Percentiles rank a stretch among this genome's conserved stretches.
phyloP scores from a whole-genome alignment of 1,140 invertebrate genomes.

The Aphelenchoides fujianensis region DNA sequence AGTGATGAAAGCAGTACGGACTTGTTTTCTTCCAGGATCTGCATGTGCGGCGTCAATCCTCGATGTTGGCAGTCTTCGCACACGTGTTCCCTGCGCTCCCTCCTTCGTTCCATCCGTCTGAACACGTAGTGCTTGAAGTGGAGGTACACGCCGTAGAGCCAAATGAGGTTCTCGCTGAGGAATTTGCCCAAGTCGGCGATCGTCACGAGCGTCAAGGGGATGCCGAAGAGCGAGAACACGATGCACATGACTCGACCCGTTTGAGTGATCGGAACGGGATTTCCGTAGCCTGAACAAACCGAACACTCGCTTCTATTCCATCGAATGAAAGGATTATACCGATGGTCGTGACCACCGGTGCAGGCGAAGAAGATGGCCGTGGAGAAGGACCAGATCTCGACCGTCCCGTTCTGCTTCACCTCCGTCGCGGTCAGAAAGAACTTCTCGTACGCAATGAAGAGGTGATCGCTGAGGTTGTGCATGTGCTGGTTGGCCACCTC shows the following conservation, averaged over 20 bases:
- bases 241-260: conserved; percentile 56
- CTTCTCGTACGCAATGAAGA: conserved; percentile 58
- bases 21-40: conserved; percentile 57
- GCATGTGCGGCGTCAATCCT: conserved; percentile 50
- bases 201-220: conserved; percentile 60
- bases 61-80: conserved; percentile 53
- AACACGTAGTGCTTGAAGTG: conserved; percentile 47
- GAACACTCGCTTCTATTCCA: no score
- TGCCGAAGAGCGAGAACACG: conserved; percentile 59
- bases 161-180: conserved; percentile 58
- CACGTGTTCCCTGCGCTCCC: conserved; percentile 50
- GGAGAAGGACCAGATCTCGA: conserved; percentile 61
- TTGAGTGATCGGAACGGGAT: conserved; percentile 57
- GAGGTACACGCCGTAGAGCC: conserved; percentile 61
- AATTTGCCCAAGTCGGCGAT: conserved; percentile 62
- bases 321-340: no score
- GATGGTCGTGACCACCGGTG: conserved; percentile 58
- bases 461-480: conserved; percentile 61
- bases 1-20: conserved; percentile 10
- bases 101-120: conserved; percentile 20
- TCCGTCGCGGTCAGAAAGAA: conserved; percentile 12
- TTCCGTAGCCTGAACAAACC: conserved; percentile 62
- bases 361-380: conserved; percentile 62
- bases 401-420: conserved; percentile 57
- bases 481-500: conserved; percentile 51